Evolutionary conservation across 1,140 invertebrate species (phyloP).

Genomic region (Drosophila elegans): DNA sequence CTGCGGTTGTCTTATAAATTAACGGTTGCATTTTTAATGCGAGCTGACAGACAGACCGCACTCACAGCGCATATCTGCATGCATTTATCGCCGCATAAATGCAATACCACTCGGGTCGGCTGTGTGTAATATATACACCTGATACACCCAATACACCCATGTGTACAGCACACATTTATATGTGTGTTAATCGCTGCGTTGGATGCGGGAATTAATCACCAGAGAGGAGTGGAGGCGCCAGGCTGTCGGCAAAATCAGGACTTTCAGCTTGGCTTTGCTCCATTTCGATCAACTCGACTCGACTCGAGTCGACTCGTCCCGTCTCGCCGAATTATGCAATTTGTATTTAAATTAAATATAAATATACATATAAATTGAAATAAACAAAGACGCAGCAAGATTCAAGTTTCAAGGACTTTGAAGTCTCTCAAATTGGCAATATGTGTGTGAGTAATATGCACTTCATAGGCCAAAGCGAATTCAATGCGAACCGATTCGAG

Average conservation of each 20-base stretch:
- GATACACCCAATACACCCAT: too few species aligned
- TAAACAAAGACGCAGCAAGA: not conserved
- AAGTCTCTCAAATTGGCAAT: slow-evolving; percentile 41
- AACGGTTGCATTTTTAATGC: slow-evolving; percentile 80
- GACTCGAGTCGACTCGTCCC: too few species aligned
- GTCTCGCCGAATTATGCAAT: slow-evolving; percentile 66
- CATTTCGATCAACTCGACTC: too few species aligned
- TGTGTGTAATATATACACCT: not conserved
- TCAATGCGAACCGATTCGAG: slow-evolving; percentile 49
- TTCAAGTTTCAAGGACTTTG: slow-evolving; percentile 61
- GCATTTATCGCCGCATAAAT: slow-evolving; percentile 18
- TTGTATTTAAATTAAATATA: not conserved
- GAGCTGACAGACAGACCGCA: slow-evolving; percentile 63
- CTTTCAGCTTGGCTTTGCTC: slow-evolving; percentile 43
- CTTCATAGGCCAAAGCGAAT: slow-evolving; percentile 62
- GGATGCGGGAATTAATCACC: slow-evolving; percentile 74
- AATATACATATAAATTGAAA: too few species aligned
- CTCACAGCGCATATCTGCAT: slow-evolving; percentile 21
- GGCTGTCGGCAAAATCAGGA: slow-evolving; percentile 74
- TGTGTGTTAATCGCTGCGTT: slow-evolving; percentile 50
- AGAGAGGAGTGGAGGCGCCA: slow-evolving; percentile 34
- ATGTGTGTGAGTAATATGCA: slow-evolving; percentile 34
- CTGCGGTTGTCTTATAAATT: slow-evolving; percentile 73
- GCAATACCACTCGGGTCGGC: slow-evolving; percentile 10
- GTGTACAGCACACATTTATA: slow-evolving; percentile 20